Evolutionary conservation across 2,113 vertebrate species (phyloP).

Genomic region (Aldabrachelys gigantea): DNA sequence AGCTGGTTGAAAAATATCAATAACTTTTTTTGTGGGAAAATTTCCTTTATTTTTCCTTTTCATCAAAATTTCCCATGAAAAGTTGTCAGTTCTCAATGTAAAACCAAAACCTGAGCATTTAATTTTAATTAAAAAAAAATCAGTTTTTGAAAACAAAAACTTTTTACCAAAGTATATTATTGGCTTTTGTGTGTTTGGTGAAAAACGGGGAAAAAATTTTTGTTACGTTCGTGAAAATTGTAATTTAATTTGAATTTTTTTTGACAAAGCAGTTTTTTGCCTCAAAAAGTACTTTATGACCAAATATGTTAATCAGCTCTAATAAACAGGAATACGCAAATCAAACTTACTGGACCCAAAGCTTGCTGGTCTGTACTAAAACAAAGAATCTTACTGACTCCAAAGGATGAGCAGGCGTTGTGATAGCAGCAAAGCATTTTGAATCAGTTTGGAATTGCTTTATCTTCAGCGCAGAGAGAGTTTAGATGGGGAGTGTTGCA

Average conservation of each 20-base stretch:
- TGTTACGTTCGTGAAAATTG: no score
- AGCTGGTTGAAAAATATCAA: rapidly evolving
- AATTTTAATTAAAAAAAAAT: no score
- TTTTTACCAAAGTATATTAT: no score
- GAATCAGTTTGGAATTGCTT: not conserved
- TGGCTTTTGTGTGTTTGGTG: no score
- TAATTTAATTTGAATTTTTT: not conserved
- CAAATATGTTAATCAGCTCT: not conserved
- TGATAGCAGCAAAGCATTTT: not conserved
- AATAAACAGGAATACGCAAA: not conserved
- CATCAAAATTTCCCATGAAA: no score
- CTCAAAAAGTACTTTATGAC: not conserved
- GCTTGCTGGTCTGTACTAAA: not conserved
- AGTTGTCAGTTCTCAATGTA: no score
- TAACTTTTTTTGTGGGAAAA: not conserved
- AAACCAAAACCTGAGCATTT: no score
- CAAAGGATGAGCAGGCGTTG: not conserved
- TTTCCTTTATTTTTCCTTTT: not conserved
- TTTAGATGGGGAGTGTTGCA: not conserved
- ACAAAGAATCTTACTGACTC: not conserved
- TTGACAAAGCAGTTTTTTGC: not conserved
- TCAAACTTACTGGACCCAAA: rapidly evolving
- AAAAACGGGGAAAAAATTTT: no score
- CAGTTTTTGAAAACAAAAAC: no score
- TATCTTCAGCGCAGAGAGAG: not conserved